These are phyloP conservation scores for Microctonus aethiopoides DNA, from an alignment of 2,888 invertebrate genomes.

Conservation along the genomic window DNA sequence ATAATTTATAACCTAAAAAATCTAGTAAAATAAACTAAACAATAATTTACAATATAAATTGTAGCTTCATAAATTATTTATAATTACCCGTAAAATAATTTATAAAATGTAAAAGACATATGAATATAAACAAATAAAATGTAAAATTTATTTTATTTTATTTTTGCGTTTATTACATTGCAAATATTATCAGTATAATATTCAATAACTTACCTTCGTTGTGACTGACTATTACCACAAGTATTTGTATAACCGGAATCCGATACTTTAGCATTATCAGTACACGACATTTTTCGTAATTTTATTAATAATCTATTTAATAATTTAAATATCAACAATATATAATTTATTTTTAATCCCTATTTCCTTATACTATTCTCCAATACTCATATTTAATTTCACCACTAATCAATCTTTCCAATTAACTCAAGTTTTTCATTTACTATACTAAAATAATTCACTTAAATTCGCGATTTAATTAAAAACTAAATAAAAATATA, in stretches of 20 bases:
- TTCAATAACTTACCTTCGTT: constrained; percentile 75
- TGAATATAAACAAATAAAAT: too few relatives aligned
- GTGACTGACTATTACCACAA: constrained; percentile 85
- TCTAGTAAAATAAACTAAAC: too few relatives aligned
- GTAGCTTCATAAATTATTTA: too few relatives aligned
- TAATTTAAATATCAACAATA: too few relatives aligned
- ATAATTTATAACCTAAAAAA: neutral
- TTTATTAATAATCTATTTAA: neutral
- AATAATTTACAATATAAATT: neutral
- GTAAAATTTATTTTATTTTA: too few relatives aligned
- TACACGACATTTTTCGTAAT: constrained; percentile 41
- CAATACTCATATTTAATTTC: constrained; percentile 20
- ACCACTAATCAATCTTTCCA: neutral
- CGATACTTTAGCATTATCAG: constrained; percentile 74
- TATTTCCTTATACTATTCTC: neutral
- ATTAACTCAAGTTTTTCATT: neutral
- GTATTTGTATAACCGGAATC: constrained; percentile 87
- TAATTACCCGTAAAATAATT: too few relatives aligned
- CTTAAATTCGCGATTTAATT: neutral
- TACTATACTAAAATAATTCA: neutral
- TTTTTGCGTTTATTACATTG: too few relatives aligned
- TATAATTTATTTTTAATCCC: neutral
- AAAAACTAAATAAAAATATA: neutral
- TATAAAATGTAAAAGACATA: too few relatives aligned
- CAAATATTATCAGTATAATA: too few relatives aligned